These are phyloP conservation scores for Gobiocypris rarus DNA, from an alignment of 2,113 vertebrate genomes.

Conservation along the genomic window DNA sequence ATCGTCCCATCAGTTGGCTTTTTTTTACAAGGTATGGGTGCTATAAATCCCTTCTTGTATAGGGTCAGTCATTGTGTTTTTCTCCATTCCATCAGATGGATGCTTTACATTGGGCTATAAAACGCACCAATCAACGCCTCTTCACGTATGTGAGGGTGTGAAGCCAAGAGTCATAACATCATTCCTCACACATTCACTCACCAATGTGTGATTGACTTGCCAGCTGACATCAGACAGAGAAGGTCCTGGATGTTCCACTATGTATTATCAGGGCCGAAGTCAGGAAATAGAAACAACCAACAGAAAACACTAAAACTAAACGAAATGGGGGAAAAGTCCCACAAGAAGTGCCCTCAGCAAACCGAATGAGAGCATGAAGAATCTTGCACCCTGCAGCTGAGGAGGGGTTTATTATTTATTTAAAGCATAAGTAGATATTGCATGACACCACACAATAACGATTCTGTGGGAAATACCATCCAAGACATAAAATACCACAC, in stretches of 20 bases:
- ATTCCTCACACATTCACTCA: constrained; percentile 29
- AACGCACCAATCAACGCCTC: constrained; percentile 36
- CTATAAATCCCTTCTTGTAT: constrained; percentile 19
- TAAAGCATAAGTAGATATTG: constrained; percentile 16
- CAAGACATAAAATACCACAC: constrained; percentile 23
- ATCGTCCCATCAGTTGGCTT: neutral
- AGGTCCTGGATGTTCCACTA: neutral
- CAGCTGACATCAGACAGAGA: constrained; percentile 10
- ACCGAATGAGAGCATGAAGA: neutral
- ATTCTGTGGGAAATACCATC: constrained; percentile 47
- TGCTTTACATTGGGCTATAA: constrained; percentile 36
- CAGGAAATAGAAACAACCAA: neutral
- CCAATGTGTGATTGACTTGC: neutral
- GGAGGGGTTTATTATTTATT: constrained; percentile 23
- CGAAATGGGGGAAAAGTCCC: neutral
- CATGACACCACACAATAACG: constrained; percentile 43
- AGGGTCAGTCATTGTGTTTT: neutral
- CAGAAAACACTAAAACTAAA: neutral
- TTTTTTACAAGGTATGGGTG: neutral
- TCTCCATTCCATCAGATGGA: constrained; percentile 2
- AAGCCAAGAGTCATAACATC: neutral
- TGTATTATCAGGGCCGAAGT: neutral
- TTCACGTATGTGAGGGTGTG: constrained; percentile 15
- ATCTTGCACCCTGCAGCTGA: constrained; percentile 9
- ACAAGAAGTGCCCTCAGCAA: neutral